Base-by-base conservation (phyloP, 2,113 vertebrate species). In the Pterocles burchelli region DNA sequence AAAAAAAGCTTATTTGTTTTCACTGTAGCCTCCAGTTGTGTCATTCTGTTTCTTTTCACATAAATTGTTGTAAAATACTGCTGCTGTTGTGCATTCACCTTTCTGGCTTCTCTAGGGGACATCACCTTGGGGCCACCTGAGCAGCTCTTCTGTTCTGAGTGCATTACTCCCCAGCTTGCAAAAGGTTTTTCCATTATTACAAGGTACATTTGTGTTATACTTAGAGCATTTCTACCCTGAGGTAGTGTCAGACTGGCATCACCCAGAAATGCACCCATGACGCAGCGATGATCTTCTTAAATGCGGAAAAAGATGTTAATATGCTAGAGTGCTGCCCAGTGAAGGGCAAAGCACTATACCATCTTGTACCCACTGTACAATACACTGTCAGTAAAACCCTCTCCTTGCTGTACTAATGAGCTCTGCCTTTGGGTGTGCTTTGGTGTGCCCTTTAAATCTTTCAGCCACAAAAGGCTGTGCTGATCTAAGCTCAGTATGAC, bases 181-280 rank as follows among this genome's bases (percentile, higher is more conserved):
- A 87, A 94, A 85, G 51, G n/a, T 52, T 88, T 90, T 94, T 86
- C 70, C 76, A 51, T 90, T 93, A 87, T 90, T 66, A 36, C n/a
- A 54, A 81, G 58, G 52, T 81, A 75, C 57, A 48, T 83, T 77
- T 84, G 24, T 63, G 26, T 46, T 91, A 45, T 28, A 80, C 55
- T 77, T 92, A 88, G 52, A 90, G 13, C 68, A 49, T 86, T 90
- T 90, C 92, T 84, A 52, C 88, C 61, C 73, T 45, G 58, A 90
- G 88, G 86, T 89, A 75, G 36, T 36, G 76, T 90, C 72, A 90
- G 43, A 46, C 51, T 84, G 55, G 65, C 70, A 84, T 86, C 68
- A 43, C 41, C 85, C 70, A 96, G 85, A 89, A 93, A 86, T 28
- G 57, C 73, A 81, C 66, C 36, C 79, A 26, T 82, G 91, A 87